Conservation (phyloP, 2,797 vertebrate species). For the Eulemur albifrons region DNA sequence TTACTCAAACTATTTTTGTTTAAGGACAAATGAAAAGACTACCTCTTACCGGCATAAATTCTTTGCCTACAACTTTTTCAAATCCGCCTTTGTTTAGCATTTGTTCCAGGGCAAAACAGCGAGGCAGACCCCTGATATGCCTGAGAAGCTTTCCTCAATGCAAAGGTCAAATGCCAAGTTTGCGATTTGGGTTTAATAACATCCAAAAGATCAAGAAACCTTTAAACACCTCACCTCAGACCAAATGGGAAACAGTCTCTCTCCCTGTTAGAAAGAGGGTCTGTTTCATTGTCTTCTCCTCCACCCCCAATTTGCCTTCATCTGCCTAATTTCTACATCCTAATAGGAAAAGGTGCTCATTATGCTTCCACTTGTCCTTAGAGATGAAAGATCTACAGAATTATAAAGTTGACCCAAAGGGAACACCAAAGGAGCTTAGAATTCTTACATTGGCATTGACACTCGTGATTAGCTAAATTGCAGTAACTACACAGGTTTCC, state of each 20-base stretch:
- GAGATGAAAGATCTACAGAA: constrained; percentile 48
- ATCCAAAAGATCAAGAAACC: constrained; percentile 46
- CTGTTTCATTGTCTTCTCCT: background rate
- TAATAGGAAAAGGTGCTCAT: constrained; percentile 18
- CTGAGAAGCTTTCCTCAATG: background rate
- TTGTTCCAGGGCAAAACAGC: background rate
- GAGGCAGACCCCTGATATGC: background rate
- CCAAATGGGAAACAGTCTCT: background rate
- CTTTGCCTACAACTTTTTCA: background rate
- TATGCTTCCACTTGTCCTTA: background rate
- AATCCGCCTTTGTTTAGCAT: background rate
- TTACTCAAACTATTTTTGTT: constrained; percentile 54
- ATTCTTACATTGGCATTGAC: constrained; percentile 35
- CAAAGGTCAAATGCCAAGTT: constrained; percentile 53
- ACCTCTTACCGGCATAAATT: background rate
- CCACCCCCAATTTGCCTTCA: constrained; percentile 1
- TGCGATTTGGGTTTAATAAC: constrained; percentile 54
- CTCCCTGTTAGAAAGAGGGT: background rate
- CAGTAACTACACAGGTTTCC: constrained; percentile 74
- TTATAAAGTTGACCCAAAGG: constrained; percentile 60
- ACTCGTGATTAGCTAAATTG: constrained; percentile 69
- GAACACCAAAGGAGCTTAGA: constrained; percentile 46
- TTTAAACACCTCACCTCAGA: background rate
- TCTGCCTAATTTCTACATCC: constrained; percentile 47
- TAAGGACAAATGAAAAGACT: constrained; percentile 4